These are phyloP conservation scores for Phytoseiulus persimilis DNA, from an alignment of 2,888 invertebrate species.

Conservation along the genomic window DNA sequence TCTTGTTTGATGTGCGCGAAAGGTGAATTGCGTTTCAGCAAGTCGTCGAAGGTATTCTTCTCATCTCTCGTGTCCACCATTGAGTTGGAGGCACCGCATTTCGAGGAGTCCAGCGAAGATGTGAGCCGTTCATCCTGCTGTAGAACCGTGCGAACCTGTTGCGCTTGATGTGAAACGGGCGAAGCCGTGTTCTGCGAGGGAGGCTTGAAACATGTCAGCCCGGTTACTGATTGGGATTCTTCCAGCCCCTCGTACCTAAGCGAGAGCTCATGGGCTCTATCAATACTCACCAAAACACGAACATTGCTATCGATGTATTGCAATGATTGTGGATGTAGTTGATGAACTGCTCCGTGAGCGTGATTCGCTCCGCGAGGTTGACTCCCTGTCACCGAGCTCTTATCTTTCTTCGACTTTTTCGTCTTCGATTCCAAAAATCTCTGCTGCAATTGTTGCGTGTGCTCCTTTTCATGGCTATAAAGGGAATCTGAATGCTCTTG, in stretches of 20 bases:
- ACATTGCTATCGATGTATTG: background rate
- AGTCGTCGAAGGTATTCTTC: background rate
- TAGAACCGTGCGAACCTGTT: background rate
- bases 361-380: background rate
- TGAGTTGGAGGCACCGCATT: background rate
- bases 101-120: background rate
- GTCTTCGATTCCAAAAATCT: conserved; percentile 20
- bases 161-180: background rate
- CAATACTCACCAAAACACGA: background rate
- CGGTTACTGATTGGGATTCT: background rate
- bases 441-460: conserved; percentile 26
- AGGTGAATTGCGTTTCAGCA: conserved; percentile 6
- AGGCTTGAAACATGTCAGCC: background rate
- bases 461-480: background rate
- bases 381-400: background rate
- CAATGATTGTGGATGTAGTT: background rate
- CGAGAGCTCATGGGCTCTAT: background rate
- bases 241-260: background rate
- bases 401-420: conserved; percentile 34
- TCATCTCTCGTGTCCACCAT: background rate
- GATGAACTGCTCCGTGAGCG: background rate
- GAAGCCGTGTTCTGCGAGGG: background rate
- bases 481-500: conserved; percentile 7
- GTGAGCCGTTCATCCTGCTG: conserved; percentile 22
- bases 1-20: conserved; percentile 25